These are phyloP conservation scores for Grammomys surdaster DNA, from an alignment of 2,113 vertebrate species.

Conservation along the genomic window DNA sequence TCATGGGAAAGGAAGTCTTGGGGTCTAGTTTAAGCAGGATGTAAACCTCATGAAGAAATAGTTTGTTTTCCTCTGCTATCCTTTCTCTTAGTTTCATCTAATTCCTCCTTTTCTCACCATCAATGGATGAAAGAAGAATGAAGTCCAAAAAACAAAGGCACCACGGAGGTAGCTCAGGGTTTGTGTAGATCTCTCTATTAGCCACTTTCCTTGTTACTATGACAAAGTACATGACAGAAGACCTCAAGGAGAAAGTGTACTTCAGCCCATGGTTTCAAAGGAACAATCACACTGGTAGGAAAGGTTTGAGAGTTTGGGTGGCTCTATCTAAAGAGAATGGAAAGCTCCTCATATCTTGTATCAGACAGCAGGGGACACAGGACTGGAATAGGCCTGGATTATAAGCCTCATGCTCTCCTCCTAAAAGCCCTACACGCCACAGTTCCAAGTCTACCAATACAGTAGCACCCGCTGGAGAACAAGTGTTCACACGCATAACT, in stretches of 20 bases:
- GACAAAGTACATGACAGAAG: background rate
- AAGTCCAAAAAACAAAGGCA: slow-evolving; percentile 10
- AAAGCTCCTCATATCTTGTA: background rate
- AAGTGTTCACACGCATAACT: background rate
- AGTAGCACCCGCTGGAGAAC: background rate
- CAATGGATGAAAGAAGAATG: background rate
- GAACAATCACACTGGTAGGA: background rate
- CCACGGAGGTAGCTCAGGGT: background rate
- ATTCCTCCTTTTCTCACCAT: background rate
- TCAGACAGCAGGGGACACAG: background rate
- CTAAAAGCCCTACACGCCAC: background rate
- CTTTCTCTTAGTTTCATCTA: background rate
- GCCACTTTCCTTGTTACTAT: background rate
- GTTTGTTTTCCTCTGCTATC: background rate
- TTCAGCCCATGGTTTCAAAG: background rate
- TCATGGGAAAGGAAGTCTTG: slow-evolving; percentile 13
- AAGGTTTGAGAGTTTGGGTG: background rate
- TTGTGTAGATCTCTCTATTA: background rate
- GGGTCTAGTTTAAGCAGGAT: background rate
- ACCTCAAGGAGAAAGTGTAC: background rate
- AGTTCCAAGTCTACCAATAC: background rate
- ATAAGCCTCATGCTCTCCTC: background rate
- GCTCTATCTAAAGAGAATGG: background rate
- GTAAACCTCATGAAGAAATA: background rate
- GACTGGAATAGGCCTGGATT: background rate